Conservation (phyloP, 2,888 invertebrate genomes). For the Phrixothrix hirtus region DNA sequence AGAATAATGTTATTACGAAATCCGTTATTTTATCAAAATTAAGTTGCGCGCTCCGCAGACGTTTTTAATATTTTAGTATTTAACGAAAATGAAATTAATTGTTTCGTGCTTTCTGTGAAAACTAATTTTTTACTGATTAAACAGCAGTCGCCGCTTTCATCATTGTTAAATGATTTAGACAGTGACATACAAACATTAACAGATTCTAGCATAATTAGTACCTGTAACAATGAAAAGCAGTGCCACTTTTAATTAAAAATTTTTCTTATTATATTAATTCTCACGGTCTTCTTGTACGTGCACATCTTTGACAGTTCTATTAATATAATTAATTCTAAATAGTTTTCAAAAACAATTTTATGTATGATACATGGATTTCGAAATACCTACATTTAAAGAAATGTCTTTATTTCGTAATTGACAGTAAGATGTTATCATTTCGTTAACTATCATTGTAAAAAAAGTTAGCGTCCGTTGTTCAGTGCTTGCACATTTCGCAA, state of each 20-base stretch:
- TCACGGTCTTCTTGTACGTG: slow-evolving; percentile 2
- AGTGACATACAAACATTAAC: slow-evolving; percentile 4
- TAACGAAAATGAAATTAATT: too few species aligned
- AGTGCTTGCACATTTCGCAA: slow-evolving; percentile 18
- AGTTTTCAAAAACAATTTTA: too few species aligned
- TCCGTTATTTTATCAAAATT: too few species aligned
- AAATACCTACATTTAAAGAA: not conserved
- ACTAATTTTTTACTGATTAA: too few species aligned
- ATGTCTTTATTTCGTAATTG: not conserved
- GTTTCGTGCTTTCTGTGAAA: too few species aligned
- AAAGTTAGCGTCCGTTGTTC: slow-evolving; percentile 8
- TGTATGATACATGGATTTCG: too few species aligned
- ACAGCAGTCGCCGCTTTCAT: too few species aligned
- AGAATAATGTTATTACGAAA: too few species aligned
- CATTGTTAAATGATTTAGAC: too few species aligned
- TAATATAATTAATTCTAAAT: not conserved
- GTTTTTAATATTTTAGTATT: too few species aligned
- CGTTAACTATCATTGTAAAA: slow-evolving; percentile 5
- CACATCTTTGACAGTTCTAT: not conserved
- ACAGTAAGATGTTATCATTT: not conserved
- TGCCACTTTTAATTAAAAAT: not conserved
- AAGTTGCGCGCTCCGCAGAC: too few species aligned
- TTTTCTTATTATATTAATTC: not conserved
- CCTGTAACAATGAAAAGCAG: too few species aligned
- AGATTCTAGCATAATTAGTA: not conserved